Conservation (phyloP, 2,888 invertebrate genomes). For the Artemia sp. region DNA sequence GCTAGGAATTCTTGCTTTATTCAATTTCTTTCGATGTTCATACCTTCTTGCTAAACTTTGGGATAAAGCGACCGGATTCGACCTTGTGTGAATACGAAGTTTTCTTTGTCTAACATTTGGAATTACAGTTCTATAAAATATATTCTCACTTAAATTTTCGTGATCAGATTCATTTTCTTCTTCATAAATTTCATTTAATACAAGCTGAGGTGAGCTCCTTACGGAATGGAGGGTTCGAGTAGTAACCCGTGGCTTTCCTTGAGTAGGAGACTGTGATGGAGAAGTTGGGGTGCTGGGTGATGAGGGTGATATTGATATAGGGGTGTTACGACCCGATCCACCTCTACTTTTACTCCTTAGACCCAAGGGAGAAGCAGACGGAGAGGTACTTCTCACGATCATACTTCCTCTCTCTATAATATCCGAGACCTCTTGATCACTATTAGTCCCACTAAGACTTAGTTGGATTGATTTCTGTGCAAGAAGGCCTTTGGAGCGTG, state of each 20-base stretch:
- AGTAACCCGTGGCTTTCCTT: constrained; percentile 26
- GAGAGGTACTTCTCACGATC: not conserved
- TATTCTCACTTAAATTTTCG: not conserved
- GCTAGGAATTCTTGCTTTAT: constrained; percentile 60
- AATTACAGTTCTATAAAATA: constrained; percentile 6
- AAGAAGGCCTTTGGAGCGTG: constrained; percentile 20
- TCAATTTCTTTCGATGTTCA: constrained; percentile 42
- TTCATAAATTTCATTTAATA: constrained; percentile 49
- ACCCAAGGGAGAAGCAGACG: constrained; percentile 3
- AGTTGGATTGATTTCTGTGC: constrained; percentile 7
- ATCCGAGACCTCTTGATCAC: constrained; percentile 5
- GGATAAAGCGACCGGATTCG: constrained; percentile 26
- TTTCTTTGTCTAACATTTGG: constrained; percentile 25
- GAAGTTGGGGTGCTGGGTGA: constrained; percentile 19
- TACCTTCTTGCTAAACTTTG: constrained; percentile 33
- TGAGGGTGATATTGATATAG: constrained; percentile 20
- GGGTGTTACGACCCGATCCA: constrained; percentile 20
- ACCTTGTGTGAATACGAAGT: constrained; percentile 21
- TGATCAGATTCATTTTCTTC: constrained; percentile 33
- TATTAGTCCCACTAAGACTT: constrained; percentile 11
- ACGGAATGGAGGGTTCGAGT: constrained; percentile 34
- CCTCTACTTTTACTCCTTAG: not conserved
- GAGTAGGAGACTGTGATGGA: constrained; percentile 20
- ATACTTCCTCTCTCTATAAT: not conserved
- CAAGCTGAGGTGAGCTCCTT: constrained; percentile 37